Conservation (phyloP, 2,888 invertebrate genomes). For the Drymonia ruficornis region DNA sequence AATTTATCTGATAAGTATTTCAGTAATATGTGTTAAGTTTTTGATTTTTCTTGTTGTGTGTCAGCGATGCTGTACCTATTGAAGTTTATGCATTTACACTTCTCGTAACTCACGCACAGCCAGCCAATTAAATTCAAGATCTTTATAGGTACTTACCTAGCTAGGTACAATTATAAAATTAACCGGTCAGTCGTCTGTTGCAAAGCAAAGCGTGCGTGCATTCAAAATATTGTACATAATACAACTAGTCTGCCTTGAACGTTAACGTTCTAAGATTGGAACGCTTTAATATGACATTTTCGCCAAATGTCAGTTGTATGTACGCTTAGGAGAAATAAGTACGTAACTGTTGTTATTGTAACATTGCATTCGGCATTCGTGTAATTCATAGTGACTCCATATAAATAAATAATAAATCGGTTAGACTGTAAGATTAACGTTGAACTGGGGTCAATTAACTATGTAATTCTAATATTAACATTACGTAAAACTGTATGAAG, state of each 20-base stretch:
- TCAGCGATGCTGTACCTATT: no score
- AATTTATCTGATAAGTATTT: no score
- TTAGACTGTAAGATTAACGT: background rate
- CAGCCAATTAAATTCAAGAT: conserved; percentile 22
- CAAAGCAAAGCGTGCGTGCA: conserved; percentile 25
- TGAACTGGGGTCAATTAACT: background rate
- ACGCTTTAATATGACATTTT: conserved; percentile 44
- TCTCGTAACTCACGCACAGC: conserved; percentile 17
- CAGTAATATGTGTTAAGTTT: no score
- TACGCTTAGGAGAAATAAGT: conserved; percentile 9
- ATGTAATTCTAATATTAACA: background rate
- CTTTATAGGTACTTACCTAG: conserved; percentile 1
- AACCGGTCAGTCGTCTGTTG: conserved; percentile 12
- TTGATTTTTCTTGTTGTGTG: no score
- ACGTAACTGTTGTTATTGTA: background rate
- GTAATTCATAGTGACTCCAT: no score
- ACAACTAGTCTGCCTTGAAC: conserved; percentile 51
- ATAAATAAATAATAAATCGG: no score
- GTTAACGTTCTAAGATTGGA: conserved; percentile 47
- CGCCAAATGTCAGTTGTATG: conserved; percentile 45
- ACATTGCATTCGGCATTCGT: background rate
- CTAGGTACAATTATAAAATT: background rate
- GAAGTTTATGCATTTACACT: conserved; percentile 31
- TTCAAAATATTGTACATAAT: conserved; percentile 45
- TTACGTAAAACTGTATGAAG: no score